Evolutionary conservation across 2,888 invertebrate species (phyloP), one percentile per base, ranked within the genome.

Genomic region (Agrotis ipsilon): DNA sequence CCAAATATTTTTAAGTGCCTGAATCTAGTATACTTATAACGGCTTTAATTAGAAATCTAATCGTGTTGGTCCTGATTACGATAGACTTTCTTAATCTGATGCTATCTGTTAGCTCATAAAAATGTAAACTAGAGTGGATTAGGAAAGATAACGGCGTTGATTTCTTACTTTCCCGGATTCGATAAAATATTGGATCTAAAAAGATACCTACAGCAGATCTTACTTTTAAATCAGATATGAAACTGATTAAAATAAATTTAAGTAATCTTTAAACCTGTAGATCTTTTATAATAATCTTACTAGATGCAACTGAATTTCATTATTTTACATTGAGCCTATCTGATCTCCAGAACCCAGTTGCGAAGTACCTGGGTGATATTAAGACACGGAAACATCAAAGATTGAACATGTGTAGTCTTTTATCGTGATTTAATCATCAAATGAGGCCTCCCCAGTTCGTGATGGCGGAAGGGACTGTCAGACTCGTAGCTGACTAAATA

Each of bases 21-120:
- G 27, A 43, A 49, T 74, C 43, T 74, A 64, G n/a, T 49, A 55
- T 21, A 55, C n/a, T 1, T 43, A 74, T 32, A n/a, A 55, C 5
- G 49, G 74, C 59, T 62, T 48, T 45, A 43, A 74, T 74, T 21
- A 74, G 55, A 65, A 72, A 55, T 54, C 48, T 27, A 5, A 27
- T 18, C 18, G 21, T 14, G 0, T 18, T 51, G 49, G 43, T 67
- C n/a, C 21, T 14, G n/a, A 68, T 54, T n/a, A 54, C 16, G 21
- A 13, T 11, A 32, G 21, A 45, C 19, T 52, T 54, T 45, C 39
- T 59, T 51, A 45, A 45, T 51, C 27, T n/a, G n/a, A 49, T 4
- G 19, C 14, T 27, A 16, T n/a, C 14, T 54, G 11, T n/a, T 54
- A 27, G 54, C 54, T 21, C 27, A 27, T 54, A 32, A 27, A 54